Evolutionary conservation across 2,797 vertebrate species (phyloP), one percentile per base, ranked within the genome.

Genomic region (Harpia harpyja): DNA sequence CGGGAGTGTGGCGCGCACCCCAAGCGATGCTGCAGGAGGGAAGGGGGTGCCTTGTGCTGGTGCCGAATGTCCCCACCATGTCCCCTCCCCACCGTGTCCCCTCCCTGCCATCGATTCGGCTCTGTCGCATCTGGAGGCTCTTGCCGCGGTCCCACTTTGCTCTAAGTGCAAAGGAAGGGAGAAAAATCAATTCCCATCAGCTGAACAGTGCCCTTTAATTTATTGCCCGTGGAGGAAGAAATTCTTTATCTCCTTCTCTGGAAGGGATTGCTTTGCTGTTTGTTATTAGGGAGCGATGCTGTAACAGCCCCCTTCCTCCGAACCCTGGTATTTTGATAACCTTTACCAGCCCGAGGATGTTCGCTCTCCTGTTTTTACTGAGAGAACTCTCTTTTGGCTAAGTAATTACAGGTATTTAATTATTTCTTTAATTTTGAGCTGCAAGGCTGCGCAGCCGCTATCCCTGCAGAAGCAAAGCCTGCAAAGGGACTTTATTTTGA

Each of bases 111-210:
- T 53, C 5, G 35, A 75, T 21, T 74, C 7, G 32, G 80, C 89
- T 88, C 89, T 60, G 94, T 79, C 64, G 12, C 60, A 3, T 61
- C 37, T 68, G 61, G 86, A 70, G 74, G 48, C 33, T 95, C 81
- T 14, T 5, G 0, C 77, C 15, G 0, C 0, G 14, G 48, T 89
- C 90, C 63, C 0, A 1, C 83, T 87, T 72, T 14, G 1, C 70
- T 74, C 48, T 54, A 24, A 87, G 27, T 39, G 92, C 94, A 91
- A 35, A 63, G 91, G 92, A 92, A 95, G 49, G 94, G 94, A 94
- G 88, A 53, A 96, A 94, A 97, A 97, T 97, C 98, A 77, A 98
- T 98, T 96, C 85, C 92, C 94, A 95, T 97, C 91, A 89, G 96
- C 96, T 81, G 41, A 49, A 8, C 81, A 41, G 87, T 81, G 94